Base-by-base conservation (phyloP, 1,140 invertebrate species). In the Antheraea mylitta region DNA sequence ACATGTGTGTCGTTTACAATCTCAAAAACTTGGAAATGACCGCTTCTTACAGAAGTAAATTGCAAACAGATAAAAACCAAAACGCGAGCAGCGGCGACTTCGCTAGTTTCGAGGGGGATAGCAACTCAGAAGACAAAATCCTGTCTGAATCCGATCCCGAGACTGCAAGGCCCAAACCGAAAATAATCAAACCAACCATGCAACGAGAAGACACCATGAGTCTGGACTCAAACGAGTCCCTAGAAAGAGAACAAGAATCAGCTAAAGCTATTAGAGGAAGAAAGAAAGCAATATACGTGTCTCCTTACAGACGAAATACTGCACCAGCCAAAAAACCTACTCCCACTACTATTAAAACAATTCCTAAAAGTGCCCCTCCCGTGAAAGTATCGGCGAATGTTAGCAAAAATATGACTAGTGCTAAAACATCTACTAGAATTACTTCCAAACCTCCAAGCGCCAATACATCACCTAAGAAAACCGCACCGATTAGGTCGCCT, bases 231-330 rank as follows among this genome's bases (percentile, higher is more conserved):
- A 90, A 91, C 68, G 86, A 92, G 4, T 90, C 90, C 0, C 68
- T 80, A 7, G 87, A 87, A 18, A 90, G 89, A 74, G 90, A 91
- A 19, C 77, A 70, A 9, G 85, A 81, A 19, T 70, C 80, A 36
- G 92, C 93, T 0, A 98, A 97, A 87, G 93, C 87, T 1, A 94
- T 98, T 37, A 92, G 97, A 64, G 97, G 97, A 0, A 90, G 96
- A 62, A 95, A 96, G 77, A 97, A 96, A 82, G 93, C 95, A 0
- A 87, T 95, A 3, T 96, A 96, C 78, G 94, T 94, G 1, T 94
- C 94, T 0, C 94, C 94, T 10, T 94, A 94, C 78, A 91, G 93
- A 71, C 85, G 86, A 66, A 93, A 71, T 65, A 69, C 77, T 0
- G 74, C 85, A 0, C 67, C 82, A 6, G 83, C 76, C 6, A 92